Base-by-base conservation (phyloP, 2,888 invertebrate species). In the Drosophila pegasa region DNA sequence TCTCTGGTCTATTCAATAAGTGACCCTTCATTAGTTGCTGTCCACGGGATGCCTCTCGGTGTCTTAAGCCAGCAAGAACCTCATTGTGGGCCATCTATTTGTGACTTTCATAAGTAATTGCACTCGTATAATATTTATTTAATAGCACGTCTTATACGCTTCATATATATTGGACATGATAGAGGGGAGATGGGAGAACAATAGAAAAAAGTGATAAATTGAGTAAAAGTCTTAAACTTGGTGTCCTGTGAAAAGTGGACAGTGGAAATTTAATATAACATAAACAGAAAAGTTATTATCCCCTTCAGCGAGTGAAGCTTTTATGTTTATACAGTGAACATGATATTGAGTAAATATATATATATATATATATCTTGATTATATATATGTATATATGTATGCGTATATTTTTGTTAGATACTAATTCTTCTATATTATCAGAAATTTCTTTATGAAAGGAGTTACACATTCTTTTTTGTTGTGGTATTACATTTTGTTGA, bases 1-100 rank as follows among this genome's bases (percentile, higher is more conserved):
- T 59, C 43, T 47, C 54, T 37, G 59, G 18, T 20, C 56, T 45
- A 43, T 76, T 76, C 72, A 77, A 75, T 77, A 71, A 75, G 66
- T 52, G 58, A 57, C 58, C 25, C 52, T 62, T 76, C 77, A 76
- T 76, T 76, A 59, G 58, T 52, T 35, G 45, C 52, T 27, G 20
- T 45, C 77, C 61, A 59, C 58, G 61, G 72, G 77, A 61, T 25
- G 47, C 45, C 10, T 9, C 41, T 40, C 27, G 6, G 16, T 3
- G 7, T 22, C 20, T n/a, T 16, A n/a, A 9, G 14, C 38, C 18
- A 27, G 6, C 40, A 16, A 7, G 12, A 16, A 12, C 47, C 3
- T 31, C 31, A 45, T 40, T 43, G 27, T 18, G 38, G 45, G 38
- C 20, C 45, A 51, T 27, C 22, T 25, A 9, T 29, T 16, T 7